A percentile compares a stretch with the other conserved stretches of the same genome.
phyloP scores from a whole-genome alignment of 2,113 vertebrate species.

The Dicentrarchus labrax region DNA sequence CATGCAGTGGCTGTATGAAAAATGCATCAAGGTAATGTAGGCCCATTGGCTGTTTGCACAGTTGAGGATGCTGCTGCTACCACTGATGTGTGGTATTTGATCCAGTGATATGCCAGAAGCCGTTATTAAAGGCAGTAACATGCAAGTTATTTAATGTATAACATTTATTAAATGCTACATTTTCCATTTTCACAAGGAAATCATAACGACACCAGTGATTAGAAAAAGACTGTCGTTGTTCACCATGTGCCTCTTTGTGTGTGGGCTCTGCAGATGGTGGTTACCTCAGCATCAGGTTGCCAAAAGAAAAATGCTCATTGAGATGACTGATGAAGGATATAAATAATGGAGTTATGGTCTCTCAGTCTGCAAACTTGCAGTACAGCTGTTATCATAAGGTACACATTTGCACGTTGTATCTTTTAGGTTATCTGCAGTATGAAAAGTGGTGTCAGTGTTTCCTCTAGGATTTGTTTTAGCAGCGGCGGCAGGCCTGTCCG shows the following conservation, averaged over 20 bases:
- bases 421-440: neutral
- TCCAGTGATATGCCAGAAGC: neutral
- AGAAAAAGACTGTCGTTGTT: neutral
- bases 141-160: neutral
- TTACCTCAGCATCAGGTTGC: neutral
- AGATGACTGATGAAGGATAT: neutral
- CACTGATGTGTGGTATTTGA: neutral
- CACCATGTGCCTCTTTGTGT: neutral
- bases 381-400: neutral
- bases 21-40: slow-evolving; percentile 35
- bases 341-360: neutral
- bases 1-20: slow-evolving; percentile 11
- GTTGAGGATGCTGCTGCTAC: neutral
- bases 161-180: neutral
- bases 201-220: neutral
- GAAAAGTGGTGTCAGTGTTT: too few species aligned
- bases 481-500: too few species aligned
- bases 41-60: neutral
- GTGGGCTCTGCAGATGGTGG: neutral
- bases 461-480: too few species aligned
- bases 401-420: neutral
- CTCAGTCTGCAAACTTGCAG: neutral
- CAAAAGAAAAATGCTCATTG: neutral
- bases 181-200: neutral
- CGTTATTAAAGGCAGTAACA: neutral